A percentile compares a stretch with the other conserved stretches of the same genome.
Evolutionary conservation across 2,797 vertebrate species (phyloP).

Genomic region (Clarias fuscus): DNA sequence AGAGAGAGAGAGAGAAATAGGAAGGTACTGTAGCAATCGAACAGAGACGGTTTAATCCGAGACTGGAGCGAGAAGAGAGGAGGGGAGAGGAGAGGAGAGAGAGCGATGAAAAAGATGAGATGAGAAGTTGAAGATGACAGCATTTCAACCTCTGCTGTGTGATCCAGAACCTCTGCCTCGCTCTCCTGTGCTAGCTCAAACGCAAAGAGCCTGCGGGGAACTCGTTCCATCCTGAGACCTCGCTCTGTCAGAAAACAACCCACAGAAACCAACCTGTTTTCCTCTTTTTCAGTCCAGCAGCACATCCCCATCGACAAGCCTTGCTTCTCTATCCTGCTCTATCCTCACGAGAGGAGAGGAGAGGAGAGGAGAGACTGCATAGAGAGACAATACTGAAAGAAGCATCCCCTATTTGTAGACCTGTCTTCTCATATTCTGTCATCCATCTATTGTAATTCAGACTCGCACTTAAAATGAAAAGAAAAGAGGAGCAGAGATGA

Average conservation of each 20-base stretch:
- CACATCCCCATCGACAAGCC: not conserved
- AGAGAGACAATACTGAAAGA: slow-evolving; percentile 5
- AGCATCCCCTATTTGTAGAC: not conserved
- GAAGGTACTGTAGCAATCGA: not conserved
- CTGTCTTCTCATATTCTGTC: not conserved
- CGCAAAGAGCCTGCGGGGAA: not conserved
- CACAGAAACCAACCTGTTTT: not conserved
- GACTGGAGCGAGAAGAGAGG: not conserved
- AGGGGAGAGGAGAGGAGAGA: not conserved
- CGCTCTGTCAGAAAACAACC: slow-evolving; percentile 1
- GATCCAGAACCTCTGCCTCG: slow-evolving; percentile 23
- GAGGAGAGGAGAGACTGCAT: not conserved
- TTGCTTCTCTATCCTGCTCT: not conserved
- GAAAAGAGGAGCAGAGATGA: slow-evolving; percentile 7
- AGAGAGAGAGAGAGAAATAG: not conserved
- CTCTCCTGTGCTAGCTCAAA: slow-evolving; percentile 8
- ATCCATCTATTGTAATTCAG: not conserved
- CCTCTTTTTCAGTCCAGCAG: not conserved
- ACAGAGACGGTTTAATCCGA: not conserved
- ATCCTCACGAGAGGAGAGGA: not conserved
- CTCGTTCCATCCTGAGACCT: not conserved
- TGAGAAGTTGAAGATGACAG: slow-evolving; percentile 23
- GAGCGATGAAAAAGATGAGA: not conserved
- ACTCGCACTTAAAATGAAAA: not conserved
- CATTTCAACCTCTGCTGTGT: slow-evolving; percentile 28